Conservation (phyloP, 1,140 invertebrate genomes). For the Drosophila seguyi region DNA sequence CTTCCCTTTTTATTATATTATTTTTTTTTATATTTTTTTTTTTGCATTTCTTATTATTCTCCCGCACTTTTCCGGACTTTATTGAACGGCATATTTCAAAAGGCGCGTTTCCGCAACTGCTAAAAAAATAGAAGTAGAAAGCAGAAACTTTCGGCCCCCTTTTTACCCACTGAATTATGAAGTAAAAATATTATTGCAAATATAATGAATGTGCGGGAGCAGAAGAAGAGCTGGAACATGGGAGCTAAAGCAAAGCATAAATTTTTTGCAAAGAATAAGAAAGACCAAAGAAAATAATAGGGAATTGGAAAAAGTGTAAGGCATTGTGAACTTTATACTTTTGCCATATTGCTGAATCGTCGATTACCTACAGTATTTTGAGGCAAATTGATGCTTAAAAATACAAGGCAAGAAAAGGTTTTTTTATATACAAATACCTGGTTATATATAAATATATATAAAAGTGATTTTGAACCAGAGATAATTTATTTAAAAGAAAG, state of each 20-base stretch:
- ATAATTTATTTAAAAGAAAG: too few species aligned
- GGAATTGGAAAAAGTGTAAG: background rate
- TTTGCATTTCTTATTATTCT: background rate
- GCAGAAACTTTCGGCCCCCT: slow-evolving; percentile 13
- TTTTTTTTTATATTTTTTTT: too few species aligned
- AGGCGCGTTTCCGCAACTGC: slow-evolving; percentile 60
- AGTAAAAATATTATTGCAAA: slow-evolving; percentile 79
- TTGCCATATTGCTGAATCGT: slow-evolving; percentile 36
- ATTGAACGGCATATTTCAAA: slow-evolving; percentile 73
- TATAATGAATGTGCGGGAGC: slow-evolving; percentile 65
- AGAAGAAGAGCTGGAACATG: slow-evolving; percentile 1
- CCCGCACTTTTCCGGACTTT: slow-evolving; percentile 20
- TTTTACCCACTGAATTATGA: slow-evolving; percentile 55
- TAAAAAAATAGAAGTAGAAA: background rate
- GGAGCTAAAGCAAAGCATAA: slow-evolving; percentile 19
- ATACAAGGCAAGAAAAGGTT: background rate
- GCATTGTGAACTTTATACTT: slow-evolving; percentile 33
- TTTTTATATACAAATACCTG: too few species aligned
- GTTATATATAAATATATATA: too few species aligned
- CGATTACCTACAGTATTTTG: slow-evolving; percentile 21
- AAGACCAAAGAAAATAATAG: background rate
- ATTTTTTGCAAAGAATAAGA: slow-evolving; percentile 20
- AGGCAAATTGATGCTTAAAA: background rate
- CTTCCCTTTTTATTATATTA: slow-evolving; percentile 2
- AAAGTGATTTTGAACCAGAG: too few species aligned